Percentiles rank a stretch among this genome's conserved stretches.
These are phyloP conservation scores for Xanthorhoe spadicearia DNA, from an alignment of 2,888 invertebrate genomes.

Conservation along the genomic window DNA sequence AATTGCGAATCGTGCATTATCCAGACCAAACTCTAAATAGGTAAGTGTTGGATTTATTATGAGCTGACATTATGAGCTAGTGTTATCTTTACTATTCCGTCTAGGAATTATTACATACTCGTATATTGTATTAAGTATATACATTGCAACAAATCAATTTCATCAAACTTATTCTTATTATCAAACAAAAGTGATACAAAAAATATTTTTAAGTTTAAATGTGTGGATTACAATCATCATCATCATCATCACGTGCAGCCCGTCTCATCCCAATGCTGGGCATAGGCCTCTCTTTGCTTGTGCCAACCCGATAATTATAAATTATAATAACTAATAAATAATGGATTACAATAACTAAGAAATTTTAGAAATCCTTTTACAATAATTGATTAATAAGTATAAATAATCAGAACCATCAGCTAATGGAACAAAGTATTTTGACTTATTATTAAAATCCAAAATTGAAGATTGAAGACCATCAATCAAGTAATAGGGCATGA, in stretches of 20 bases:
- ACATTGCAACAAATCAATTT: not conserved
- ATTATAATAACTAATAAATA: no score
- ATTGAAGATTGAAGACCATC: slow-evolving; percentile 72
- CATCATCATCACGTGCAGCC: no score
- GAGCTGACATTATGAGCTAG: slow-evolving; percentile 5
- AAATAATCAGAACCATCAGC: slow-evolving; percentile 54
- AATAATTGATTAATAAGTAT: slow-evolving; percentile 1
- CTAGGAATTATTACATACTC: not conserved
- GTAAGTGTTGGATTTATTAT: slow-evolving; percentile 27
- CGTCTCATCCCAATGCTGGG: no score
- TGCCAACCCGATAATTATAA: no score
- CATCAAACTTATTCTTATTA: no score
- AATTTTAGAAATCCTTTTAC: slow-evolving; percentile 8
- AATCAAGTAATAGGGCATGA: slow-evolving; percentile 79
- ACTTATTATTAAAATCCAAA: slow-evolving; percentile 70
- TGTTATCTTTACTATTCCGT: not conserved
- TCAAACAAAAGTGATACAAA: not conserved
- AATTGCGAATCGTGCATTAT: slow-evolving; percentile 48
- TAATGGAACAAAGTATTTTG: slow-evolving; percentile 62
- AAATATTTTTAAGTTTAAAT: not conserved
- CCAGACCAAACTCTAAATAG: slow-evolving; percentile 37
- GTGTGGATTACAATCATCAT: not conserved
- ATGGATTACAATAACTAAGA: not conserved
- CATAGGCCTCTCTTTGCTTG: no score
- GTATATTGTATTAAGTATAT: no score